Base-by-base conservation (phyloP, 2,113 vertebrate species). In the Leptobrachium leishanense region DNA sequence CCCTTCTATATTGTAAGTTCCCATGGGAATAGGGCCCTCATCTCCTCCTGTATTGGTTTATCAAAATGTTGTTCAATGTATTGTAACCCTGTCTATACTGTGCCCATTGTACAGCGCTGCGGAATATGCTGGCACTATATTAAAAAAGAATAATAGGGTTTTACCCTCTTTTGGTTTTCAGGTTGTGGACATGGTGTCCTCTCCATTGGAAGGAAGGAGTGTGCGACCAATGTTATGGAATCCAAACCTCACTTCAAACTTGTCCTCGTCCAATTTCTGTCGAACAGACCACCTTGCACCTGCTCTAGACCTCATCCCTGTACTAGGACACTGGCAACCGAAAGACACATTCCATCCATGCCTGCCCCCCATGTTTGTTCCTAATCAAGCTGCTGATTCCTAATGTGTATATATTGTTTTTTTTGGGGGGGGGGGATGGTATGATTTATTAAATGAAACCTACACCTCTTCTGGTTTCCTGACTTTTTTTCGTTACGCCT, bases 301-400 rank as follows among this genome's bases (percentile, higher is more conserved):
- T 46, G 20, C 46, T 54, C 57, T 55, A 9, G 7, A 43, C 44
- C 12, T 39, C 68, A 46, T 43, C 12, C 43, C 76, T 50, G 55
- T 62, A 78, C 59, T 11, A 78, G 43, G 54, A 9, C 63, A 41
- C 62, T 11, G 41, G 67, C 69, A 67, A 67, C 77, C 53, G 15
- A 43, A 20, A 73, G 59, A 73, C 77, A 79, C 77, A 79, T 79
- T 79, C 77, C 77, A 54, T 57, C 62, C 70, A 53, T 44, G 46
- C 8, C 55, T 8, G 40, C 13, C 62, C 31, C 5, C 62, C 4
- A 3, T 2, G n/a, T 5, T 53, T 41, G 70, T 66, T 42, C 62
- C 62, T 10, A 65, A 59, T 31, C 13, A 50, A 11, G 74, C 74
- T 76, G 46, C 74, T 79, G 39, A 13, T 15, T 62, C 20, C 7